A percentile compares a stretch with the other conserved stretches of the same genome.
These are phyloP conservation scores for Branchipolynoe longqiensis DNA, from an alignment of 2,888 invertebrate genomes.

Conservation along the genomic window DNA sequence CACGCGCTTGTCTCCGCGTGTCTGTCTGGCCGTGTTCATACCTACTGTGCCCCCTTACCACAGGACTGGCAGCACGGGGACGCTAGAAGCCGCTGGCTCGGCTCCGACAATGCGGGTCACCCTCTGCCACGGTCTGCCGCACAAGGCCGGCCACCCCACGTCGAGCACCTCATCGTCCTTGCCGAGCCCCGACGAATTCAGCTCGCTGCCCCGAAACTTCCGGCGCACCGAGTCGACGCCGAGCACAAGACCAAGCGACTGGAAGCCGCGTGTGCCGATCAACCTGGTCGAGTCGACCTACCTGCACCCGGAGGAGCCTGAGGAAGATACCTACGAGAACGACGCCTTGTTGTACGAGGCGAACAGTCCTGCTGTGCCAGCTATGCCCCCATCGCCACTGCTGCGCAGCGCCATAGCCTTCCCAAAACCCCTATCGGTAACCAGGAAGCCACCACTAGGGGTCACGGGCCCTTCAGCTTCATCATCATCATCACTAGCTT, in stretches of 20 bases:
- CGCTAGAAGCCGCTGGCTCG: not conserved
- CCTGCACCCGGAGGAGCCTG: not conserved
- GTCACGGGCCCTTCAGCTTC: not conserved
- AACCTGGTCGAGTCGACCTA: constrained; percentile 23
- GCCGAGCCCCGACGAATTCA: not conserved
- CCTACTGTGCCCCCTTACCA: not conserved
- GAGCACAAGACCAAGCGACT: not conserved
- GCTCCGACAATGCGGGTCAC: not conserved
- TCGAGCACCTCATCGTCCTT: not conserved
- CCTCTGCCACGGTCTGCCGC: constrained; percentile 4
- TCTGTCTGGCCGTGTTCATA: too few species aligned
- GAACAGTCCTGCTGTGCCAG: not conserved
- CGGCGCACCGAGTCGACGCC: not conserved
- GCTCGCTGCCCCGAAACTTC: constrained; percentile 40
- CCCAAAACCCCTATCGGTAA: not conserved
- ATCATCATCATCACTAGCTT: too few species aligned
- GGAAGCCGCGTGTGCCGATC: not conserved
- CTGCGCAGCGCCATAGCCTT: not conserved
- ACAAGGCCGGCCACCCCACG: not conserved
- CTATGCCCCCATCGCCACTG: not conserved
- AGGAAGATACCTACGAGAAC: not conserved
- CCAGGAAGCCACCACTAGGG: constrained; percentile 9
- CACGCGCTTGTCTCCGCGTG: too few species aligned
- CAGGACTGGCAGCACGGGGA: constrained; percentile 19
- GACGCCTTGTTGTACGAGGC: not conserved